Base-by-base conservation (phyloP, 2,888 invertebrate genomes). In the Thecocarcelia acutangulata region DNA sequence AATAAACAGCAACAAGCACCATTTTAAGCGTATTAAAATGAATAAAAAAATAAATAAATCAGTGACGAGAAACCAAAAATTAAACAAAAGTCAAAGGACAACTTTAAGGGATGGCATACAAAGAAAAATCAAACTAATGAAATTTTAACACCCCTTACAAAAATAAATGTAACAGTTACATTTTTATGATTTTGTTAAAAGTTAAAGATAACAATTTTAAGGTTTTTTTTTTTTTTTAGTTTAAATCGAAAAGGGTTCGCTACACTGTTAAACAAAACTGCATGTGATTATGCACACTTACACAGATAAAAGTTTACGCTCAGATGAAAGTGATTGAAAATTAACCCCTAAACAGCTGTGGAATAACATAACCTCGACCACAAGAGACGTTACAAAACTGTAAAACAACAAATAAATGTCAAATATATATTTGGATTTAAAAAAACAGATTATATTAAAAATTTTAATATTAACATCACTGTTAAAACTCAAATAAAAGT, bases 141-240 rank as follows among this genome's bases (percentile, higher is more conserved):
- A 63, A 74, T 64, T 74, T 52, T 61, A 63, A 77, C 77, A 77
- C 77, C 77, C 77, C 70, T 77, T 63, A 68, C 68, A 59, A 48
- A 69, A 48, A 63, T 56, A 50, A 64, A 52, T 74, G 40, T 58
- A 82, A 78, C 66, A 54, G 73, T 78, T 61, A 82, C 82, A 74
- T 54, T 82, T 78, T 82, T 70, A 76, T 81, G 73, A 68, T 81
- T 59, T 76, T 66, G 59, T 63, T 0, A 3, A 72, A 80, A 80
- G 80, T 80, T 80, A 72, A 72, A 80, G 76, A 80, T 75, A 80
- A 80, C 76, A 76, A 54, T 76, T 76, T 76, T 52, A 40, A 52
- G 64, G 54, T 24, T 56, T 46, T 17, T 52, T 33, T 3, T 44
- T 3, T 9, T 24, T 56, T 46, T 17, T 52, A 6, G 5, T 44